Base-by-base conservation (phyloP, 2,888 invertebrate species). In the Drosophila fulvimacula region DNA sequence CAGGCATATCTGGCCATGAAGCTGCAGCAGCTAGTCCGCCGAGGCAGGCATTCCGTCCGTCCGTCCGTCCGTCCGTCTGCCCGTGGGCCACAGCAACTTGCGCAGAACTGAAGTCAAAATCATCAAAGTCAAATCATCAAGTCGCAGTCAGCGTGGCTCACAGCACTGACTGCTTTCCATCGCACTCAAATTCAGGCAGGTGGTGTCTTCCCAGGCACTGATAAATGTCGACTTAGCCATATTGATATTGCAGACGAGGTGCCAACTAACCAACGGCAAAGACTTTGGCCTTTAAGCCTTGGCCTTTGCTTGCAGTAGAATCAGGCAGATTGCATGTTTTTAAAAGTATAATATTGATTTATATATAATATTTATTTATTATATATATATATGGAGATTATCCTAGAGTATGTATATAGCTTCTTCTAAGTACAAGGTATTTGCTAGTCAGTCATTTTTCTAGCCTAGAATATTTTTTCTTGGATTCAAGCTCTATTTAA, bases 71-170 rank as follows among this genome's bases (percentile, higher is more conserved):
- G n/a, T 19, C 17, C 1, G 65, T 19, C 41, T 66, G 79, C 39
- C 65, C 72, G 63, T 66, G 44, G 51, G 57, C 59, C 49, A 51
- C 19, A 67, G 51, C 41, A 51, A 63, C 61, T 51, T 60, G 67
- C 65, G 62, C 73, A 73, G 73, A 75, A 48, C 58, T 73, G 21
- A 64, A 81, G 68, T 81, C 78, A 81, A 81, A 83, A 81, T 83
- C 81, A 81, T 77, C 81, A 77, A 77, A 75, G 82, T 79, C 72
- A 55, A 51, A 81, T 83, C 81, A 81, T 77, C 81, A 77, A 77
- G 76, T 79, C 72, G 61, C 34, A 61, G 62, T 61, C 41, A 38
- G 32, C 64, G 86, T 69, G 81, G 70, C 74, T 70, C 71, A 80
- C 70, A 83, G 67, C 51, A 55, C 61, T 70, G 81, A 73, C 67